Percentiles rank a stretch among this genome's conserved stretches.
Conservation (phyloP, 1,140 invertebrate genomes). For the Wasmannia auropunctata region DNA sequence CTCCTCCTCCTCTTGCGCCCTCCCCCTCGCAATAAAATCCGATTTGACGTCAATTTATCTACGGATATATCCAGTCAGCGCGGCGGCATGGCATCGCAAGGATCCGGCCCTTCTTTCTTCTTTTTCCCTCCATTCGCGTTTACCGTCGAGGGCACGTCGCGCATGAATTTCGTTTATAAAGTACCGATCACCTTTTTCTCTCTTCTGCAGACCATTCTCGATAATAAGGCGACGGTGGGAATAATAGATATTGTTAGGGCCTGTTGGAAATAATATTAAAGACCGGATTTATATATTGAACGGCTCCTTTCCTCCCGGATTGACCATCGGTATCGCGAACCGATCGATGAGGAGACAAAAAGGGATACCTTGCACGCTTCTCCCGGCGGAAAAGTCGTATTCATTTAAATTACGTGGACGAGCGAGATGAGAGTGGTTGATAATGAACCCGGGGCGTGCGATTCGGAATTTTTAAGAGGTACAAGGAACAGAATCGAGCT, state of each 20-base stretch:
- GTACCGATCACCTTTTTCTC: conserved; percentile 50
- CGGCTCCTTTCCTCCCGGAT: conserved; percentile 23
- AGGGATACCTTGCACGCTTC: conserved; percentile 35
- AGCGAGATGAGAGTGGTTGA: conserved; percentile 50
- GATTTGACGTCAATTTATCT: conserved; percentile 84
- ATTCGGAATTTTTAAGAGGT: conserved; percentile 31
- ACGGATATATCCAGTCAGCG: conserved; percentile 73
- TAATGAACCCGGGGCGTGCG: conserved; percentile 37
- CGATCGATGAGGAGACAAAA: conserved; percentile 44
- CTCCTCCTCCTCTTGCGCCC: conserved; percentile 42
- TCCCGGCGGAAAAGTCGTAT: conserved; percentile 50
- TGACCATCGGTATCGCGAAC: conserved; percentile 33
- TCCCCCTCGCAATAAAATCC: conserved; percentile 80
- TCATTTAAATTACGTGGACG: conserved; percentile 49
- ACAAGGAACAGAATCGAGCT: conserved; percentile 24
- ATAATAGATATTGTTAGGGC: conserved; percentile 67
- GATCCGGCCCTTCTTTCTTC: conserved; percentile 49
- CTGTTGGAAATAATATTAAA: conserved; percentile 53
- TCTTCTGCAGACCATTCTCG: conserved; percentile 14
- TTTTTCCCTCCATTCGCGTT: conserved; percentile 27
- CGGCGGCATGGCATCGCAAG: conserved; percentile 63
- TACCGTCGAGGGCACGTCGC: conserved; percentile 50
- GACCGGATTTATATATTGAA: conserved; percentile 58
- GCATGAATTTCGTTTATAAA: conserved; percentile 71
- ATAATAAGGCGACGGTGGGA: conserved; percentile 68